phyloP scores from a whole-genome alignment of 1,140 invertebrate genomes.

The Capitella teleta region DNA sequence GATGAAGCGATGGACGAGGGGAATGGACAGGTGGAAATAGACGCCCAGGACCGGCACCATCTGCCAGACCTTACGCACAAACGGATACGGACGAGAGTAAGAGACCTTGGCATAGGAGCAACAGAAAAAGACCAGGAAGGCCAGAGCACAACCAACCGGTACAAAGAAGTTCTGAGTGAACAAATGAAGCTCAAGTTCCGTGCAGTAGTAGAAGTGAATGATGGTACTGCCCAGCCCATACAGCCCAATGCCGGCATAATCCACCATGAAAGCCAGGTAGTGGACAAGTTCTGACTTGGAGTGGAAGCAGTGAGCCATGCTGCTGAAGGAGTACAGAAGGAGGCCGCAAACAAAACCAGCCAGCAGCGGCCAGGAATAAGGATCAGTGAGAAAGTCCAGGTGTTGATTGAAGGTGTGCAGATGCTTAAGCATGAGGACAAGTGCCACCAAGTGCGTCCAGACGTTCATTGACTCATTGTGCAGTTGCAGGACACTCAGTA shows the following conservation, averaged over 20 bases:
- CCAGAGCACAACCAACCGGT: constrained; percentile 24
- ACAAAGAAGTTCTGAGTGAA: constrained; percentile 10
- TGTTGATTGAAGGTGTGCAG: constrained; percentile 17
- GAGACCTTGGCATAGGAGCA: constrained; percentile 26
- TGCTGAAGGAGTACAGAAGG: constrained; percentile 30
- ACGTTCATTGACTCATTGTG: constrained; percentile 40
- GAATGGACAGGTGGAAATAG: constrained; percentile 32
- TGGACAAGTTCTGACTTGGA: constrained; percentile 32
- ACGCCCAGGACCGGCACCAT: constrained; percentile 26
- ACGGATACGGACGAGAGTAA: constrained; percentile 34
- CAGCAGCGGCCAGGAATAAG: constrained; percentile 32
- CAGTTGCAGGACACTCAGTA: constrained; percentile 30
- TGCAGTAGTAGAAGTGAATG: constrained; percentile 31
- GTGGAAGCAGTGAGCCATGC: constrained; percentile 31
- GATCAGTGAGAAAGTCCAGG: constrained; percentile 28
- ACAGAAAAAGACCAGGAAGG: constrained; percentile 23
- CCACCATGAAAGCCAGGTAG: constrained; percentile 37
- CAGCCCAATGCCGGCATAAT: constrained; percentile 38
- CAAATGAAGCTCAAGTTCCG: constrained; percentile 4
- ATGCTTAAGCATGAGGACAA: constrained; percentile 11
- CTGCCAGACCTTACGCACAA: constrained; percentile 33
- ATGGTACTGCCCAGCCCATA: constrained; percentile 37
- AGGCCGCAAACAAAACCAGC: constrained; percentile 28
- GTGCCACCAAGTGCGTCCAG: constrained; percentile 34
- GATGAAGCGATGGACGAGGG: constrained; percentile 25